Percentiles rank a stretch among this genome's conserved stretches.
Conservation (phyloP, 2,888 invertebrate species). For the Pyralis farinalis region DNA sequence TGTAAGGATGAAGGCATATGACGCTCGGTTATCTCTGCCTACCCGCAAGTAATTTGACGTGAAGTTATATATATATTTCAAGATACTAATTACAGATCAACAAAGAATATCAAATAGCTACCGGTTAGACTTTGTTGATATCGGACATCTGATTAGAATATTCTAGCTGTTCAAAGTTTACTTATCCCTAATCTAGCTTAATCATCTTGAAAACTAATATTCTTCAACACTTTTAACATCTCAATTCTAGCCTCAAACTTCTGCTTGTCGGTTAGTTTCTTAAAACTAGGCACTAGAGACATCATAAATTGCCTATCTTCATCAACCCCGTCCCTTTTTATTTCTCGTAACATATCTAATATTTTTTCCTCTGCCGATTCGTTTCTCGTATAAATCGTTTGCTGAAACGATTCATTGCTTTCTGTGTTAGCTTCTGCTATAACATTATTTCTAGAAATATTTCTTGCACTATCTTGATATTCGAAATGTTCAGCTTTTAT, state of each 20-base stretch:
- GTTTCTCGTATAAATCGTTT: slow-evolving; percentile 24
- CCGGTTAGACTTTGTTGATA: too few species aligned
- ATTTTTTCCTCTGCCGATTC: slow-evolving; percentile 35
- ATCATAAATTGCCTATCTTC: slow-evolving; percentile 53
- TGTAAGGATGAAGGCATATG: too few species aligned
- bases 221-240: slow-evolving; percentile 44
- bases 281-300: slow-evolving; percentile 48
- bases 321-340: slow-evolving; percentile 41
- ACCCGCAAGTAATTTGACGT: too few species aligned
- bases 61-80: too few species aligned
- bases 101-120: too few species aligned
- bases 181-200: not conserved
- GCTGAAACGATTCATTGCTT: slow-evolving; percentile 9
- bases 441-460: slow-evolving; percentile 6
- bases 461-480: slow-evolving; percentile 2
- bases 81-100: too few species aligned
- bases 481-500: slow-evolving; percentile 27
- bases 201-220: slow-evolving; percentile 34
- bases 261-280: slow-evolving; percentile 39
- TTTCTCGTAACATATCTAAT: slow-evolving; percentile 34
- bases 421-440: not conserved
- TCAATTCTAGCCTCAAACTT: slow-evolving; percentile 54
- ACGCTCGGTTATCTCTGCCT: too few species aligned
- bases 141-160: too few species aligned
- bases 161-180: too few species aligned